Evolutionary conservation across 92 coral and sea anemone species (phyloP).

Genomic region (Actinostola sp.): DNA sequence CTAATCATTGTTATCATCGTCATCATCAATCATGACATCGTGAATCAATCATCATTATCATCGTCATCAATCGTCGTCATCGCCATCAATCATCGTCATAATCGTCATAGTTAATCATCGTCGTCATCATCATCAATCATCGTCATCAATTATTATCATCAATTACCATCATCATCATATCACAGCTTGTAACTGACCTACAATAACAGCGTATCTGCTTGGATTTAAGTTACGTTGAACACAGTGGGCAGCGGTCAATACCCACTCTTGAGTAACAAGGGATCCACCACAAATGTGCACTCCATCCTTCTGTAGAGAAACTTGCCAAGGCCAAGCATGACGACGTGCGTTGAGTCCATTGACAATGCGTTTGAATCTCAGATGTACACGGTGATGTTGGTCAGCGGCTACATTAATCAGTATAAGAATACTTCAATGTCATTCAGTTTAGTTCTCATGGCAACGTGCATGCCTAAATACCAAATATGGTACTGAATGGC

Average conservation of each 20-base stretch:
- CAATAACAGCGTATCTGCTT: not conserved
- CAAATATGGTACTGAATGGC: too few relatives aligned
- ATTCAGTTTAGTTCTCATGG: too few relatives aligned
- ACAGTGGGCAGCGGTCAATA: constrained; percentile 19
- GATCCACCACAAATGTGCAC: constrained; percentile 9
- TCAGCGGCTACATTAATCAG: not conserved
- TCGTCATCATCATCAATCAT: too few relatives aligned
- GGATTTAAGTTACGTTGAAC: constrained; percentile 5
- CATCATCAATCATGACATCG: too few relatives aligned
- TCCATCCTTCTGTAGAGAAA: constrained; percentile 10
- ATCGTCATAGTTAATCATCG: too few relatives aligned
- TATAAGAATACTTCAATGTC: too few relatives aligned
- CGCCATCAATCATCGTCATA: too few relatives aligned
- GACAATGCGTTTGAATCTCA: not conserved
- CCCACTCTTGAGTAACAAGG: not conserved
- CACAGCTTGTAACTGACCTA: constrained; percentile 2
- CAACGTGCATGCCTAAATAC: too few relatives aligned
- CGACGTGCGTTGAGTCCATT: not conserved
- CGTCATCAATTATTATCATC: not conserved
- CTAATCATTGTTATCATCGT: too few relatives aligned
- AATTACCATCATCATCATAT: too few relatives aligned
- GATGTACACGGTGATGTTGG: not conserved
- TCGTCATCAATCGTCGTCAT: too few relatives aligned
- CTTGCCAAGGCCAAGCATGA: constrained; percentile 6
- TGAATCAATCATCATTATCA: too few relatives aligned